These are phyloP conservation scores for Phymastichus coffea DNA, from an alignment of 1,140 invertebrate genomes.

Conservation along the genomic window DNA sequence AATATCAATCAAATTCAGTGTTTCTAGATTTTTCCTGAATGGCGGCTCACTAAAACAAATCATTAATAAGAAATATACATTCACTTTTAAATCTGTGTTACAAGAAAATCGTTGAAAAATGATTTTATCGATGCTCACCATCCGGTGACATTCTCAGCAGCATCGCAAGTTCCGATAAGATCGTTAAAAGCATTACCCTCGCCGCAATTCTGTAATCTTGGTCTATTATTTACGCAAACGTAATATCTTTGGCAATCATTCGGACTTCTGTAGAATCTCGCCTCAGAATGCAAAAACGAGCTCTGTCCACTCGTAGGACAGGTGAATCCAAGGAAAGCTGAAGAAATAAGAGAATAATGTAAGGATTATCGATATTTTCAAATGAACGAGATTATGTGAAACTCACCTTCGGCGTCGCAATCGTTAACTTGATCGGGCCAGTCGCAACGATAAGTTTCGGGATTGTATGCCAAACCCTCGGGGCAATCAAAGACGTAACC, in stretches of 20 bases:
- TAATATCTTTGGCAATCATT: conserved; percentile 79
- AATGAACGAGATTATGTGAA: not conserved
- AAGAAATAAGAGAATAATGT: conserved; percentile 33
- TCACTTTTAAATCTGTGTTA: not conserved
- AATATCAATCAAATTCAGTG: too few relatives aligned
- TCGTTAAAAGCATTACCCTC: conserved; percentile 81
- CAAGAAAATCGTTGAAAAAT: not conserved
- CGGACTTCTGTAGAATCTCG: conserved; percentile 61
- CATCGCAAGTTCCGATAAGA: conserved; percentile 71
- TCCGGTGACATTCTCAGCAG: conserved; percentile 73
- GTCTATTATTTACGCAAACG: conserved; percentile 70
- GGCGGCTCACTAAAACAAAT: conserved; percentile 21
- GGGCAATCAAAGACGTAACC: conserved; percentile 70
- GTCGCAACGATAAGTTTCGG: conserved; percentile 75
- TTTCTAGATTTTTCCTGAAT: not conserved
- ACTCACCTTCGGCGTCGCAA: conserved; percentile 74
- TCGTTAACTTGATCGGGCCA: conserved; percentile 81
- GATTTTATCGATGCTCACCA: conserved; percentile 56
- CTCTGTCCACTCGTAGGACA: conserved; percentile 61
- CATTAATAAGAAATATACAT: not conserved
- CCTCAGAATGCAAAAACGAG: conserved; percentile 56
- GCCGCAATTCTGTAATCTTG: conserved; percentile 72
- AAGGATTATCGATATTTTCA: not conserved
- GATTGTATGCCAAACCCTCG: conserved; percentile 82
- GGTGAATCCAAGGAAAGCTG: conserved; percentile 67